Percentiles rank a stretch among this genome's conserved stretches.
Conservation (phyloP, 2,888 invertebrate genomes). For the Apodemia hepburni region DNA sequence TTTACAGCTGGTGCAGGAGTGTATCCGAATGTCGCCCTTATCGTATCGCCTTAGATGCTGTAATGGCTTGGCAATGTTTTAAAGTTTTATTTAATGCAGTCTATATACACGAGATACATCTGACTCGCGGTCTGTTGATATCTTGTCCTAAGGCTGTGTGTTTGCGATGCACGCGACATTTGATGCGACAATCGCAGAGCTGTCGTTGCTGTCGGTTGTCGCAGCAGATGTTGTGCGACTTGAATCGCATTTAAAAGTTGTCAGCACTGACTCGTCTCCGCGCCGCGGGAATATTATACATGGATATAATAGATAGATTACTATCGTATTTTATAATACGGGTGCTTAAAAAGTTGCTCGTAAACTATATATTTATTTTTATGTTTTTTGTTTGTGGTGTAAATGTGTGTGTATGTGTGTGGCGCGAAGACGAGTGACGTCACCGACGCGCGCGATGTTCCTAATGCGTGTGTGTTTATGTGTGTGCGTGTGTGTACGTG, state of each 20-base stretch:
- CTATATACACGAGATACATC: neutral
- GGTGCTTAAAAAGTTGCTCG: slow-evolving; percentile 19
- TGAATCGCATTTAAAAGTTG: neutral
- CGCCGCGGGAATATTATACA: neutral
- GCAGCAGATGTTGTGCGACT: neutral
- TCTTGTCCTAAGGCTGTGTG: slow-evolving; percentile 12
- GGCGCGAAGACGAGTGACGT: slow-evolving; percentile 28
- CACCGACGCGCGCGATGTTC: slow-evolving; percentile 22
- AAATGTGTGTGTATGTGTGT: slow-evolving; percentile 33
- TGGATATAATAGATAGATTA: neutral
- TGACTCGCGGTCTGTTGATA: neutral
- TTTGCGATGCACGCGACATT: neutral
- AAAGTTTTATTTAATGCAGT: slow-evolving; percentile 7
- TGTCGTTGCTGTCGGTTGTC: neutral
- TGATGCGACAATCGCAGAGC: neutral
- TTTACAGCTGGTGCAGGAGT: slow-evolving; percentile 3
- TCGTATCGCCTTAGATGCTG: neutral
- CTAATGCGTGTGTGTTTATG: slow-evolving; percentile 18
- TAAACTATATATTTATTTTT: slow-evolving; percentile 11
- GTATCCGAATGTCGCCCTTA: slow-evolving; percentile 14
- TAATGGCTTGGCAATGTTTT: slow-evolving; percentile 9
- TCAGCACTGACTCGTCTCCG: neutral
- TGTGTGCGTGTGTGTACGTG: slow-evolving; percentile 26
- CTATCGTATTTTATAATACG: slow-evolving; percentile 17
- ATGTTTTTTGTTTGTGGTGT: slow-evolving; percentile 32